Percentiles rank a stretch among this genome's conserved stretches.
These are phyloP conservation scores for Colaptes auratus DNA, from an alignment of 2,113 vertebrate genomes.

Conservation along the genomic window DNA sequence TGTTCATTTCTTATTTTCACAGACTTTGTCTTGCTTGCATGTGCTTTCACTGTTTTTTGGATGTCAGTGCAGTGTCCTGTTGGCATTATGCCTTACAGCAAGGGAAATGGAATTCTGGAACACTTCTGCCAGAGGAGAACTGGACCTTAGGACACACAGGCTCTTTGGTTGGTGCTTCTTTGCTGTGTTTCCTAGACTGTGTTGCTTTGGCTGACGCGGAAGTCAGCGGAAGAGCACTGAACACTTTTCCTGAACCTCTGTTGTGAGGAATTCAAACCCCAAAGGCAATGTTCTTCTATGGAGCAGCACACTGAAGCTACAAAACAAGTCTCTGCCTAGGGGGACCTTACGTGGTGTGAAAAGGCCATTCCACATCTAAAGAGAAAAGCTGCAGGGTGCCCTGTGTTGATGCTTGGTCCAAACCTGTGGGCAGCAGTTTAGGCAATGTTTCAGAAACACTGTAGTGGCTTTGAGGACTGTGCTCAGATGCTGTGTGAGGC, in stretches of 20 bases:
- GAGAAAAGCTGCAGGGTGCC: neutral
- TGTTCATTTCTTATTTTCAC: neutral
- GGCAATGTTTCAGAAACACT: neutral
- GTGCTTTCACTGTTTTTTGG: neutral
- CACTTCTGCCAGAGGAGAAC: neutral
- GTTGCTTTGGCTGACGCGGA: neutral
- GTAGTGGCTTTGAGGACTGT: neutral
- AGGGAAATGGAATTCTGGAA: neutral
- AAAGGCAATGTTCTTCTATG: fast-evolving
- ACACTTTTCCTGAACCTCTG: neutral
- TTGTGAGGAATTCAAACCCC: neutral
- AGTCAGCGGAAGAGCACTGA: neutral
- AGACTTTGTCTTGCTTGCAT: neutral
- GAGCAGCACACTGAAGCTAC: neutral
- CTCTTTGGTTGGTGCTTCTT: neutral
- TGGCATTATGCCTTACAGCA: neutral
- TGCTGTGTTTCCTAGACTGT: neutral
- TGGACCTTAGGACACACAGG: neutral
- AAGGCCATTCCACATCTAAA: neutral
- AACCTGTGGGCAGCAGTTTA: neutral
- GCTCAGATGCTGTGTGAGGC: neutral
- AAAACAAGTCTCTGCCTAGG: neutral
- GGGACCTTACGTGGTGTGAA: neutral
- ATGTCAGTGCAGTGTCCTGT: neutral
- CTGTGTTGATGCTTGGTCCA: neutral